phyloP scores from a whole-genome alignment of 1,140 invertebrate genomes.

The Atta cephalotes region DNA sequence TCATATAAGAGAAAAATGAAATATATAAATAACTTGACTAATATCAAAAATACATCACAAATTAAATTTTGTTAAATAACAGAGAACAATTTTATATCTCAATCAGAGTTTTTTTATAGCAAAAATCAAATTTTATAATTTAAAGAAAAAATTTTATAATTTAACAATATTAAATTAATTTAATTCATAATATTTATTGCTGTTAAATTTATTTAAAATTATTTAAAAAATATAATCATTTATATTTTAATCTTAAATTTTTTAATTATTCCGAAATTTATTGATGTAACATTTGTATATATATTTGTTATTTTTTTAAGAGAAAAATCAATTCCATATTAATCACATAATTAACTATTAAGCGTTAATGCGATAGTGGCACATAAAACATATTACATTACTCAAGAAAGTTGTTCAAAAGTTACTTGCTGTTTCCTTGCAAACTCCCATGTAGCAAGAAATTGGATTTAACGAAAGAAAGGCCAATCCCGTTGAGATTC shows the following conservation, averaged over 20 bases:
- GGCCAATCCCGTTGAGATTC: constrained; percentile 36
- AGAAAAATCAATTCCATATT: background rate
- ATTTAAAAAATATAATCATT: background rate
- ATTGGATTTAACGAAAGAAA: constrained; percentile 46
- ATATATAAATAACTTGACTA: background rate
- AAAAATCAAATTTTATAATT: background rate
- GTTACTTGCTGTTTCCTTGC: constrained; percentile 31
- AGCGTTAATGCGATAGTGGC: constrained; percentile 4
- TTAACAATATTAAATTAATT: background rate
- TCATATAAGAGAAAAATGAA: too few relatives aligned
- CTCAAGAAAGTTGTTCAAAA: constrained; percentile 34
- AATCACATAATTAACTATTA: background rate
- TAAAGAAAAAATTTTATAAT: background rate
- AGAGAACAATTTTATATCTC: background rate
- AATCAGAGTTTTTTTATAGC: background rate
- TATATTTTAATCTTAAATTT: background rate
- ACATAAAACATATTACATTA: constrained; percentile 20
- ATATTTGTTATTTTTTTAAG: background rate
- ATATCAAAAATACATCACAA: background rate
- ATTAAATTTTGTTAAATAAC: background rate
- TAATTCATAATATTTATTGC: constrained; percentile 9
- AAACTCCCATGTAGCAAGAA: constrained; percentile 42
- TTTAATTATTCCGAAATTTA: background rate
- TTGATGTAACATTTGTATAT: background rate
- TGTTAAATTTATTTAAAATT: background rate